A percentile compares a stretch with the other conserved stretches of the same genome.
Evolutionary conservation across 2,888 invertebrate genomes (phyloP).

Genomic region (Mesochorus sp.): DNA sequence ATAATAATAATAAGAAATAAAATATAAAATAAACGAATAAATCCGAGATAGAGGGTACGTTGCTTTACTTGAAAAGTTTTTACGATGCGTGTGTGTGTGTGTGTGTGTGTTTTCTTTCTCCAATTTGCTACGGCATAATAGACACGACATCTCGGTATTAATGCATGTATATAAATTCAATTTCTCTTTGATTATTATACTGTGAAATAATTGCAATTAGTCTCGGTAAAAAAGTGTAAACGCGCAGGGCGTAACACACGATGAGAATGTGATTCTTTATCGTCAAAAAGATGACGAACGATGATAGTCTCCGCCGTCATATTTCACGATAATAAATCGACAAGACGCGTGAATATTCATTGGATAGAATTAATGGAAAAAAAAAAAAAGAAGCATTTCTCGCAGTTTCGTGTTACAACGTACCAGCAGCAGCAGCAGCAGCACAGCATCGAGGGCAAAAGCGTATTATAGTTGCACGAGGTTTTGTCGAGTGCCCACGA

Average conservation of each 20-base stretch:
- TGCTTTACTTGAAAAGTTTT: too few relatives aligned
- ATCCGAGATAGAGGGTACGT: too few relatives aligned
- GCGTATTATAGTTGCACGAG: conserved; percentile 4
- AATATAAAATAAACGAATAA: not conserved
- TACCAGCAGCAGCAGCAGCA: too few relatives aligned
- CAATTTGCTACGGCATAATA: too few relatives aligned
- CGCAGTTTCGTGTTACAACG: not conserved
- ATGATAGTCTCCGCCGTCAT: conserved; percentile 14
- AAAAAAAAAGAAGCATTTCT: not conserved
- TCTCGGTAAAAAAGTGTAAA: conserved; percentile 31
- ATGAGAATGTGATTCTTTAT: conserved; percentile 41
- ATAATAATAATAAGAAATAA: not conserved
- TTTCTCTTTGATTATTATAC: conserved; percentile 46
- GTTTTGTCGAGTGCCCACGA: not conserved
- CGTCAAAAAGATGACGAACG: conserved; percentile 58
- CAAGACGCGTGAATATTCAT: conserved; percentile 55
- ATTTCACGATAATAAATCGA: conserved; percentile 42
- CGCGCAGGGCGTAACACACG: conserved; percentile 29
- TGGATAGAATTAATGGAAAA: too few relatives aligned
- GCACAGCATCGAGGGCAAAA: too few relatives aligned
- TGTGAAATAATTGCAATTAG: conserved; percentile 59
- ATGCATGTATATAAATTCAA: conserved; percentile 40
- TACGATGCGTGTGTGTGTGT: too few relatives aligned
- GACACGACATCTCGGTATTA: not conserved
- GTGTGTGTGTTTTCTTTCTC: too few relatives aligned